phyloP scores from a whole-genome alignment of 2,888 invertebrate genomes.

The Drosophila merina region DNA sequence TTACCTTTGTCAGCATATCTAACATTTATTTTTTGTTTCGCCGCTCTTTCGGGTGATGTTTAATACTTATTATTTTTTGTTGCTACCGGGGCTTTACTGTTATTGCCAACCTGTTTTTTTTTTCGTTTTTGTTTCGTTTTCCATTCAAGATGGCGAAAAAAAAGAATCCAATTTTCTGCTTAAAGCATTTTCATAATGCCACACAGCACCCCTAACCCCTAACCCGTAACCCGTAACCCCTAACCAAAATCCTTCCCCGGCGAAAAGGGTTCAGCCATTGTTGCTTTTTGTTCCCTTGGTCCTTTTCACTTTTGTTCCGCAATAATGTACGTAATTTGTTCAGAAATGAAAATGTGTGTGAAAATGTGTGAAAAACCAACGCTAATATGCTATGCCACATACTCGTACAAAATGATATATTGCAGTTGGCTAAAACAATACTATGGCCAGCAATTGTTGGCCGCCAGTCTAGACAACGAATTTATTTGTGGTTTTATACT shows the following conservation, averaged over 20 bases:
- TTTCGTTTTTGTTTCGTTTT: constrained; percentile 58
- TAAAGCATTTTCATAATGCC: constrained; percentile 71
- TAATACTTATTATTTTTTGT: constrained; percentile 76
- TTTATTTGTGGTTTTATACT: constrained; percentile 12
- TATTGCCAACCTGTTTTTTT: constrained; percentile 58
- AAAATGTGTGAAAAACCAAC: constrained; percentile 47
- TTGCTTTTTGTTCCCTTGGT: constrained; percentile 15
- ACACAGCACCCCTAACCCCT: constrained; percentile 33
- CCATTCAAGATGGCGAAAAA: constrained; percentile 65
- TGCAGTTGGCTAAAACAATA: constrained; percentile 37
- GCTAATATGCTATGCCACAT: constrained; percentile 55
- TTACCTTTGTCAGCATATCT: constrained; percentile 78
- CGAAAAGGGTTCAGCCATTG: constrained; percentile 56
- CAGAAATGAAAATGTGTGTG: constrained; percentile 53
- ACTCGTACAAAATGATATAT: constrained; percentile 55
- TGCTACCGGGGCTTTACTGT: constrained; percentile 62
- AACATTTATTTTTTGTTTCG: constrained; percentile 63
- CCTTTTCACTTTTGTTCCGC: constrained; percentile 38
- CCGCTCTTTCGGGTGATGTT: constrained; percentile 54
- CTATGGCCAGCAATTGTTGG: constrained; percentile 12
- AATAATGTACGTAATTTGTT: constrained; percentile 58
- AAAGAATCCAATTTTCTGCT: constrained; percentile 77
- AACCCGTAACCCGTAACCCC: constrained; percentile 8
- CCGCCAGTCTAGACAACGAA: constrained; percentile 35
- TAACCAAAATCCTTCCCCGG: constrained; percentile 5